Base-by-base conservation (phyloP, 2,113 vertebrate species). In the Crotophaga sulcirostris region DNA sequence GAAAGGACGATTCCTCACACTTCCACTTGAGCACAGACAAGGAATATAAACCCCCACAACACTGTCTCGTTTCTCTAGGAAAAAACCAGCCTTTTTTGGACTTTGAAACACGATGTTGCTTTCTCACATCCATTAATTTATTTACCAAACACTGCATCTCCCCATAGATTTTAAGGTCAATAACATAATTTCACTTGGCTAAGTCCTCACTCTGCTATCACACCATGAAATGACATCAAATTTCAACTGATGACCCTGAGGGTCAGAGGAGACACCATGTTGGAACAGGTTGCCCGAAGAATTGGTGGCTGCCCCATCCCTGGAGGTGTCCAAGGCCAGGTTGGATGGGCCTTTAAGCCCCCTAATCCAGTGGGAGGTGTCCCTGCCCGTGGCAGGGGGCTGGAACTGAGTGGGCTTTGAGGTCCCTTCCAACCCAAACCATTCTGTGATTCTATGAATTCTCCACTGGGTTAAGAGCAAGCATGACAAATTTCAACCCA, bases 401-500 rank as follows among this genome's bases (percentile, higher is more conserved):
- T 47, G 45, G 45, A 18, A 47, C 45, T 47, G 45, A 18, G 19
- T 47, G 45, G 45, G 42, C 42, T 19, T 47, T 47, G 45, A 6
- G 18, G 45, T 47, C 18, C 45, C 17, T 47, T 47, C 45, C 45
- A 47, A 47, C 18, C 18, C 45, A 47, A 47, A 47, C 45, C 18
- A 47, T 47, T 47, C 45, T 18, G 19, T 47, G 45, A 47, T 18
- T 47, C 42, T 44, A 16, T 44, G 91, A 93, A 89, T 89, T 89
- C 84, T 93, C 62, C 74, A 6, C 74, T 79, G 63, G 70, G 89
- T 89, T 91, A 94, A 87, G 91, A 83, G 83, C 70, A 94, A 89
- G 78, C 94, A 85, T 91, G 84, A 95, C 84, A 85, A 91, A 96
- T 96, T 75, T 77, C 72, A 70, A 42, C 70, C 80, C 55, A 59